Evolutionary conservation across 2,888 invertebrate genomes (phyloP).

Genomic region (Prenolepis imparis): DNA sequence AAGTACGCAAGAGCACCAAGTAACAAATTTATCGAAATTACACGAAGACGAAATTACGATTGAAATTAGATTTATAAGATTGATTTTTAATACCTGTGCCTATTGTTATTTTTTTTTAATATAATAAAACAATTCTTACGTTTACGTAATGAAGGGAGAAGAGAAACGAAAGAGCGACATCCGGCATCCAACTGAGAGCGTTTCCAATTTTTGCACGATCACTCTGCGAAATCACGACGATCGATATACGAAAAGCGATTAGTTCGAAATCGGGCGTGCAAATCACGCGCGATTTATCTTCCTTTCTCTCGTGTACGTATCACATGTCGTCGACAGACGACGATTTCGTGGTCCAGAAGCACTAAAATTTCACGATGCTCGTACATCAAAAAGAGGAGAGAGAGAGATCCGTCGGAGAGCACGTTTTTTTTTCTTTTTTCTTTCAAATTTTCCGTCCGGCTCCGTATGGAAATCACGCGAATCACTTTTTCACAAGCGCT

Average conservation of each 20-base stretch:
- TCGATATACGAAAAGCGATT: constrained; percentile 1
- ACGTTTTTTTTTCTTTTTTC: constrained; percentile 1
- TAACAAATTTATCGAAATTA: constrained; percentile 9
- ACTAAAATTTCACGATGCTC: constrained; percentile 59
- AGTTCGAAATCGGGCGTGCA: constrained; percentile 33
- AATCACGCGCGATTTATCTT: constrained; percentile 37
- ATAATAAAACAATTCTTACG: not conserved
- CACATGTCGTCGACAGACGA: constrained; percentile 40
- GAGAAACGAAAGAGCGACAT: not conserved
- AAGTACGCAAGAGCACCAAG: not conserved
- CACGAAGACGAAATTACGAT: not conserved
- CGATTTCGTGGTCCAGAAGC: constrained; percentile 33
- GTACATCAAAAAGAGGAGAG: constrained; percentile 32
- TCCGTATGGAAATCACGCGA: constrained; percentile 13
- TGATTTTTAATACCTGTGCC: not conserved
- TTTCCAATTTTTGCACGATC: constrained; percentile 13
- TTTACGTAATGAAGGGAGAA: not conserved
- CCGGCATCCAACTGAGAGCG: not conserved
- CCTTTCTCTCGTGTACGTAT: constrained; percentile 34
- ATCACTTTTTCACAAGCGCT: constrained; percentile 45
- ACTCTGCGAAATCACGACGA: constrained; percentile 17
- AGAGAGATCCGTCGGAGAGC: constrained; percentile 1
- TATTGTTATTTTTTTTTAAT: not conserved
- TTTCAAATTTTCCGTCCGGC: constrained; percentile 6
- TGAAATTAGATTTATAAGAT: too few species aligned